Evolutionary conservation across 2,888 invertebrate genomes (phyloP), one percentile per base, ranked within the genome.

Genomic region (Hemistola chrysoprasaria): DNA sequence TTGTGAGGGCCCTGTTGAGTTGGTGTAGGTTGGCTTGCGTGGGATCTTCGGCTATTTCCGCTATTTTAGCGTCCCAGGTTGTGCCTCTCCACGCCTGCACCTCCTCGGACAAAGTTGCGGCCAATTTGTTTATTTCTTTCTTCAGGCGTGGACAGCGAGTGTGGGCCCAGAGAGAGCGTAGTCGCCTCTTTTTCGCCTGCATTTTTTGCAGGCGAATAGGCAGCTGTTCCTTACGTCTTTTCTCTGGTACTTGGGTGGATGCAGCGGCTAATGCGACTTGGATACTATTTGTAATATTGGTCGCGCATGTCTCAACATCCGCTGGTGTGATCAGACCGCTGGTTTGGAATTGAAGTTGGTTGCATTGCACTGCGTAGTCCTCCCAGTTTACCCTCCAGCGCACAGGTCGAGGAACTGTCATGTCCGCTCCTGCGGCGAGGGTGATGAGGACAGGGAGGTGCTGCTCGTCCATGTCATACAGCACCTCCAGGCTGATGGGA

Each of bases 361-460:
- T n/a, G 0, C 23, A 0, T 1, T 0, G 3, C 0, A 5, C 3
- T 2, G 16, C 16, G 11, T 37, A 37, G 1, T 0, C 1, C 0
- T 1, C 23, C 36, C 36, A 36, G 20, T 36, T 9, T 0, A 6
- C 11, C n/a, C 6, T 11, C 2, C 1, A 11, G 4, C 3, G 5
- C 1, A 9, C 6, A 0, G 8, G 28, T 1, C 7, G 8, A 0
- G 9, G 8, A 0, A 11, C 0, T 0, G 5, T 11, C 5, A 2
- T 3, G 5, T 22, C 7, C 11, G 2, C 0, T 0, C 4, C 1
- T 0, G 7, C n/a, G n/a, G 11, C 31, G 0, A 22, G 6, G 1
- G 28, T 36, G 5, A 29, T 23, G 2, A 28, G 9, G 3, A 36
- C 6, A n/a, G 36, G 28, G 11, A 36, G 28, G 8, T 36, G 36